These are phyloP conservation scores for Zenarchopterus dispar DNA, from an alignment of 2,797 vertebrate genomes.

Conservation along the genomic window DNA sequence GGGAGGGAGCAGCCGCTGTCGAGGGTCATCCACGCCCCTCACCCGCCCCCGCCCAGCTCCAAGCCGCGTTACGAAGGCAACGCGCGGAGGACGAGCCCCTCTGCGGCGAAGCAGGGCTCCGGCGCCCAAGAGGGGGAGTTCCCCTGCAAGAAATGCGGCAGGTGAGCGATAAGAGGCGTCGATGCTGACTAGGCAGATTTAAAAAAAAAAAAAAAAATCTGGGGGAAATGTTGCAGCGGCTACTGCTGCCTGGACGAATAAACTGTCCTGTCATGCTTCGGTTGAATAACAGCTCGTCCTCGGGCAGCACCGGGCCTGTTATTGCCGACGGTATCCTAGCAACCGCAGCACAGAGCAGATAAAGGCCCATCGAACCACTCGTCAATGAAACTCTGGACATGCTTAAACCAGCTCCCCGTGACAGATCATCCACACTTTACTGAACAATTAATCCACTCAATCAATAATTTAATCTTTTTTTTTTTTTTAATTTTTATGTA, in stretches of 20 bases:
- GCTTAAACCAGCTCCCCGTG: background rate
- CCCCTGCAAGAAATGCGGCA: constrained; percentile 99
- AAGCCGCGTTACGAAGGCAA: constrained; percentile 71
- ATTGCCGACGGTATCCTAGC: constrained; percentile 79
- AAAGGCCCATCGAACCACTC: constrained; percentile 36
- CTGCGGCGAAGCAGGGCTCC: constrained; percentile 76
- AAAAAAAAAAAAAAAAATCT: too few relatives aligned
- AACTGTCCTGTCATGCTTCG: constrained; percentile 35
- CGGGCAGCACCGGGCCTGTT: constrained; percentile 69
- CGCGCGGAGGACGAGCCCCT: constrained; percentile 77
- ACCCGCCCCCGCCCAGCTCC: constrained; percentile 45
- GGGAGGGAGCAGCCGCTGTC: constrained; percentile 74
- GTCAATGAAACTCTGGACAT: constrained; percentile 36
- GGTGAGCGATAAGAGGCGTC: constrained; percentile 79
- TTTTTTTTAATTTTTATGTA: too few relatives aligned
- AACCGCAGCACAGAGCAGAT: constrained; percentile 70
- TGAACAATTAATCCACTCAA: too few relatives aligned
- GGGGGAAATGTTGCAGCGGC: constrained; percentile 20
- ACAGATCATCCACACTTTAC: too few relatives aligned
- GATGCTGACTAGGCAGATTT: background rate
- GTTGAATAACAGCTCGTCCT: constrained; percentile 61
- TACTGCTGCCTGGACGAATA: constrained; percentile 30
- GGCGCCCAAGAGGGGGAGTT: constrained; percentile 90
- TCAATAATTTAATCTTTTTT: too few relatives aligned
- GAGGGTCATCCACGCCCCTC: constrained; percentile 63